Percentiles rank a stretch among this genome's conserved stretches.
Evolutionary conservation across 2,888 invertebrate genomes (phyloP).

Genomic region (Cetonia aurata): DNA sequence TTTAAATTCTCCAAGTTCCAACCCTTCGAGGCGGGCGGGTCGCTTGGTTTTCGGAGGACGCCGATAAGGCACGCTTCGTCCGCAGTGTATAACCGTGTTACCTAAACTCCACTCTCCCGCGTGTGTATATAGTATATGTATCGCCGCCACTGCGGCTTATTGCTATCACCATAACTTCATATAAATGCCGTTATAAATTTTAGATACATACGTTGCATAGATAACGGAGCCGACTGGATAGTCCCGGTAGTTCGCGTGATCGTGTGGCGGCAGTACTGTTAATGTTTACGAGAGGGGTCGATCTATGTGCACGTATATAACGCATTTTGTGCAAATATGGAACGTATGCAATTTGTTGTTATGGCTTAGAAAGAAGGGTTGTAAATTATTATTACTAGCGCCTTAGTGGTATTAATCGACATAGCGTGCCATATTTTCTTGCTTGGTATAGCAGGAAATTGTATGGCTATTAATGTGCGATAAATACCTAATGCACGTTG

Average conservation of each 20-base stretch:
- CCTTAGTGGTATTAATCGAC: neutral
- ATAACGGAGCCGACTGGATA: slow-evolving; percentile 20
- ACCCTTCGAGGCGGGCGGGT: slow-evolving; percentile 6
- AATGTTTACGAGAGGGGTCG: slow-evolving; percentile 19
- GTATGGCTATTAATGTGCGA: too few species aligned
- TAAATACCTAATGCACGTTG: too few species aligned
- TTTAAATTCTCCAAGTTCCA: slow-evolving; percentile 44
- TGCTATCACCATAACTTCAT: slow-evolving; percentile 40
- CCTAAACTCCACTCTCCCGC: slow-evolving; percentile 16
- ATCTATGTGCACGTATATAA: slow-evolving; percentile 2
- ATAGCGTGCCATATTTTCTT: too few species aligned
- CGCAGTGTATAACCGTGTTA: slow-evolving; percentile 23
- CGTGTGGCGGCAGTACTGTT: slow-evolving; percentile 12
- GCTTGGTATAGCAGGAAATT: too few species aligned
- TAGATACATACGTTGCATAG: slow-evolving; percentile 36
- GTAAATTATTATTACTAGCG: neutral
- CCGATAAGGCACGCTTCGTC: slow-evolving; percentile 54
- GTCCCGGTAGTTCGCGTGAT: slow-evolving; percentile 11
- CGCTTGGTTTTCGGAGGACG: slow-evolving; percentile 38
- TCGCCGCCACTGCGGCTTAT: slow-evolving; percentile 30
- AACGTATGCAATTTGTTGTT: slow-evolving; percentile 10
- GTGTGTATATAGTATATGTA: slow-evolving; percentile 4
- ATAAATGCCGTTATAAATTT: slow-evolving; percentile 39
- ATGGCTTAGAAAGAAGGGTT: slow-evolving; percentile 19
- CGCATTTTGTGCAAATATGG: slow-evolving; percentile 14